Conservation (phyloP, 2,797 vertebrate genomes). For the Xenopus petersii region DNA sequence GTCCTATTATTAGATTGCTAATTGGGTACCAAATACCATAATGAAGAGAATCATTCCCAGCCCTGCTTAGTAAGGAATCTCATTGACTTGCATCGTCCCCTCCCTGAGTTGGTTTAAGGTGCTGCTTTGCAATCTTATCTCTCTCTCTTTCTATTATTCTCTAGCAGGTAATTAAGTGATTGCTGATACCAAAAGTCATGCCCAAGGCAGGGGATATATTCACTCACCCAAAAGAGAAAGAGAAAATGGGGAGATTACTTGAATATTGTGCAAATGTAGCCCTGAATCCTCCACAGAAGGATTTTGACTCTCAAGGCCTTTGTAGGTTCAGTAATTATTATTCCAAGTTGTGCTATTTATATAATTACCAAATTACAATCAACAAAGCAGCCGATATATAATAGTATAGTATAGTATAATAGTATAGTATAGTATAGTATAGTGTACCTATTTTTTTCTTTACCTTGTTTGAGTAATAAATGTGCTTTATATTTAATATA, state of each 20-base stretch:
- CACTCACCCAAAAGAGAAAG: background rate
- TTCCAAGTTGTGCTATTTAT: too few species aligned
- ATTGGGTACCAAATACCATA: background rate
- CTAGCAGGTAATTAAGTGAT: background rate
- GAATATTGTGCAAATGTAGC: background rate
- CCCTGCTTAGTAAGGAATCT: background rate
- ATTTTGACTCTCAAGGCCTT: too few species aligned
- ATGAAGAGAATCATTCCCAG: background rate
- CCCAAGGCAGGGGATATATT: background rate
- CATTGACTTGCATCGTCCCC: background rate
- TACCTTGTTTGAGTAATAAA: too few species aligned
- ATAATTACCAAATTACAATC: too few species aligned
- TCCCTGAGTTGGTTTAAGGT: conserved; percentile 8
- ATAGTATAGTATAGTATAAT: too few species aligned
- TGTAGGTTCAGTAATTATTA: too few species aligned
- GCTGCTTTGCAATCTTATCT: conserved; percentile 1
- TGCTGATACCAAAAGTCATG: background rate
- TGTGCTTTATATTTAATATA: too few species aligned
- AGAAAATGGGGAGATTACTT: background rate
- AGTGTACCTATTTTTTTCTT: too few species aligned
- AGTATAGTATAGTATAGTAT: too few species aligned
- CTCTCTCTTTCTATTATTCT: background rate
- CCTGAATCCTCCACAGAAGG: background rate
- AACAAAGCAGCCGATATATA: too few species aligned
- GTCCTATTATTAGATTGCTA: conserved; percentile 4